phyloP scores from a whole-genome alignment of 1,140 invertebrate genomes.

The Andricus grossulariae region DNA sequence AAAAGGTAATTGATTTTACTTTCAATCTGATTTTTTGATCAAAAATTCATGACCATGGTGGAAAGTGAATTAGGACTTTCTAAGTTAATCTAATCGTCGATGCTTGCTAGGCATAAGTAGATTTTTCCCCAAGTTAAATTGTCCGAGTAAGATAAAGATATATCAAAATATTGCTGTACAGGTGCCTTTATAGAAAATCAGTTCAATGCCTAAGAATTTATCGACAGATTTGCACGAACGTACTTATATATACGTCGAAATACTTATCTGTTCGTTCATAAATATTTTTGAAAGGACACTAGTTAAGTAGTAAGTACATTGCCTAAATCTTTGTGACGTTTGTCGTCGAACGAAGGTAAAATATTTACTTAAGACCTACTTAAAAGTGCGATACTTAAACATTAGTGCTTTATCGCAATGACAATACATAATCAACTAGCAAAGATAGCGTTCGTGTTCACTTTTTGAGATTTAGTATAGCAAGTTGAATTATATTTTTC shows the following conservation, averaged over 20 bases:
- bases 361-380: not conserved
- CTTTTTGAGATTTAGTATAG: slow-evolving; percentile 18
- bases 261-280: no score
- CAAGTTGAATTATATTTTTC: not conserved
- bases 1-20: not conserved
- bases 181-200: not conserved
- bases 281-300: no score
- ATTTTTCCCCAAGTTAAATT: not conserved
- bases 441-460: slow-evolving; percentile 21
- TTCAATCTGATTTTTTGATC: not conserved
- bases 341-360: not conserved
- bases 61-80: not conserved
- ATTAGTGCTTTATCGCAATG: slow-evolving; percentile 39
- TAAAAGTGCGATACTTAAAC: not conserved
- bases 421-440: slow-evolving; percentile 34
- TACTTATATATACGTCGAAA: no score
- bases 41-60: not conserved
- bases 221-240: no score
- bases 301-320: no score
- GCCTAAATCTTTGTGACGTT: no score
- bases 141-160: not conserved
- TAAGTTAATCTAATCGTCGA: not conserved
- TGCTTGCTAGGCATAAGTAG: not conserved
- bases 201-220: no score
- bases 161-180: not conserved